These are phyloP conservation scores for Teleogryllus oceanicus DNA, from an alignment of 2,888 invertebrate genomes.

Conservation along the genomic window DNA sequence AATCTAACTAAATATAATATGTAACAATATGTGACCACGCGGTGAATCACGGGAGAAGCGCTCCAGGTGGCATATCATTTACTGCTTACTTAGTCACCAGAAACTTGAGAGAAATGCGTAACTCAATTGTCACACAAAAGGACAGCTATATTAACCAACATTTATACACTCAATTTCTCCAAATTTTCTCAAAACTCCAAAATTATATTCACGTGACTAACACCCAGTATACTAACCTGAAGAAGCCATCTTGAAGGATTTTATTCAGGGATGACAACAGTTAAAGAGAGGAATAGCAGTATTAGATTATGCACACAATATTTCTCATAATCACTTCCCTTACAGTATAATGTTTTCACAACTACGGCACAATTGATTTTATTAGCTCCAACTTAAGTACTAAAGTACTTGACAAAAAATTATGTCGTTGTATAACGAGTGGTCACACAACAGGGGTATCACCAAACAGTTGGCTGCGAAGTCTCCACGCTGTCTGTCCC, in stretches of 20 bases:
- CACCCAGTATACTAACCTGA: constrained; percentile 61
- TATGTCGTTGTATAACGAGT: neutral
- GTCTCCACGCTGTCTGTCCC: constrained; percentile 1
- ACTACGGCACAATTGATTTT: neutral
- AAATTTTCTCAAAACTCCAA: neutral
- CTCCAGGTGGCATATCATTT: constrained; percentile 33
- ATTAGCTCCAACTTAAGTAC: constrained; percentile 1
- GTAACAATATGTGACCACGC: constrained; percentile 41
- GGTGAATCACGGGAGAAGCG: constrained; percentile 33
- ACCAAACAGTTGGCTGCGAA: constrained; percentile 10
- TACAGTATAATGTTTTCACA: neutral
- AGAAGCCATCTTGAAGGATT: constrained; percentile 63
- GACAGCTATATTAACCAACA: neutral
- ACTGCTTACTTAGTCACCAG: neutral
- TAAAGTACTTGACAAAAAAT: neutral
- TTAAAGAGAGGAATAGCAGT: neutral
- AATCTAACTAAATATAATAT: constrained; percentile 28
- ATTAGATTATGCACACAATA: neutral
- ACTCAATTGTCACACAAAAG: neutral
- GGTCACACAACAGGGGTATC: neutral
- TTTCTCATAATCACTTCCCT: neutral
- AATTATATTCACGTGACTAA: constrained; percentile 51
- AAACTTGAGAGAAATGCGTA: neutral
- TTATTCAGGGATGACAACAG: constrained; percentile 18
- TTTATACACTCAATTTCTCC: neutral